phyloP scores from a whole-genome alignment of 2,113 vertebrate genomes.

The Saguinus midas region DNA sequence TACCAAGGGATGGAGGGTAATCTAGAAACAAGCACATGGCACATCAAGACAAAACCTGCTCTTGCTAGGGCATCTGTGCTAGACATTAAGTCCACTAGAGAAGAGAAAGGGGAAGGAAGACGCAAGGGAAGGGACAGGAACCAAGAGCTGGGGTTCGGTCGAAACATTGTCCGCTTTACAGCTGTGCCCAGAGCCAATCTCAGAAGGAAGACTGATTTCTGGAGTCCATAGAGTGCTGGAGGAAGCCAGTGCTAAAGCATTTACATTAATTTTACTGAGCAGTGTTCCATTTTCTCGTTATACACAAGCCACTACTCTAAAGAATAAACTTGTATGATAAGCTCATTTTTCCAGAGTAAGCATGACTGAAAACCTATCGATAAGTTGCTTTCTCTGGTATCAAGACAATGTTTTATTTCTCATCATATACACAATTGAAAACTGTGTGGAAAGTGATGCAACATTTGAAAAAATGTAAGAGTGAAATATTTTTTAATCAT shows the following conservation, averaged over 20 bases:
- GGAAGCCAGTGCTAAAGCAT: background rate
- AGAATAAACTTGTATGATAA: background rate
- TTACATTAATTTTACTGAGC: background rate
- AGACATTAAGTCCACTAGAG: background rate
- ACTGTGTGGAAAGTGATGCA: background rate
- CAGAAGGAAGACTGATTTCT: background rate
- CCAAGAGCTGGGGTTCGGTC: too few relatives aligned
- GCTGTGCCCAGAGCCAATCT: background rate
- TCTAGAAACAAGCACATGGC: background rate
- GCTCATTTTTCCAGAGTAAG: background rate
- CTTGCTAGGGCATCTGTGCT: background rate
- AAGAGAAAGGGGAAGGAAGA: background rate
- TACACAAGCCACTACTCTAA: background rate
- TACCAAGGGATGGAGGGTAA: background rate
- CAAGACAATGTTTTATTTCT: background rate
- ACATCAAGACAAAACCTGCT: background rate
- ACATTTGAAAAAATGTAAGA: background rate
- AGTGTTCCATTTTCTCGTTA: background rate
- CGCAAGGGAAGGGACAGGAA: rapidly evolving
- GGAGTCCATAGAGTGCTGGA: background rate
- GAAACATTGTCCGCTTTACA: background rate
- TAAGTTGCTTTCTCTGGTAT: background rate
- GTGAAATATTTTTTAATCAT: background rate
- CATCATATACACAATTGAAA: background rate
- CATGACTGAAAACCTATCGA: background rate